Base-by-base conservation (phyloP, 2,888 invertebrate species). In the Pemphredon lugubris region DNA sequence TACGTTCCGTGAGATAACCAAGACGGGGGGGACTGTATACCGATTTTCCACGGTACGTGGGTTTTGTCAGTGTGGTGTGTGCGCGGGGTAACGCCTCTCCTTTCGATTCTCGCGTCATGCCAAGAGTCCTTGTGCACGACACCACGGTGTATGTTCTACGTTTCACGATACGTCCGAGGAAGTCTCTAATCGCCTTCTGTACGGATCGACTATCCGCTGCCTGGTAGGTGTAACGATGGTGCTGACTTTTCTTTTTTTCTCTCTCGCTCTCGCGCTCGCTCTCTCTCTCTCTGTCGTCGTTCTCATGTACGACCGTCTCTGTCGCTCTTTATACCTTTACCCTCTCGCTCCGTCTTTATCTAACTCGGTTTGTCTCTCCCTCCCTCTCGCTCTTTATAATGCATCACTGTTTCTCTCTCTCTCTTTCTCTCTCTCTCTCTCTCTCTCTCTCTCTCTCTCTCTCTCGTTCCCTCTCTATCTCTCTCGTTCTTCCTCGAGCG, bases 101-200 rank as follows among this genome's bases (percentile, higher is more conserved):
- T 80, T 26, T 77, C 81, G 79, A 80, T 75, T 80, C 75, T 81
- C 81, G 75, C 78, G 79, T 82, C 81, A 81, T 79, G 79, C 66
- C 73, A 68, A 71, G 71, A 81, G 75, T 73, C 75, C 79, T 77
- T 78, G 73, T 79, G 48, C 40, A 51, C 66, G 26, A 64, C 76
- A 65, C 67, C 60, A n/a, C n/a, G n/a, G 53, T 79, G 60, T 63
- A 59, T 66, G 61, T 57, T 59, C 58, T 70, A 77, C 67, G 51
- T 67, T 81, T 63, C 64, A 53, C 58, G 58, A 59, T 75, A 61
- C 63, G 50, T 60, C 77, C 77, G 71, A 75, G 79, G 74, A 74
- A 79, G 64, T 79, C 69, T 77, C 58, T 65, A 77, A 80, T 79
- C 79, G 79, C 59, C 74, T 61, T 79, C 74, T 79, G 51, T 68